Evolutionary conservation across 2,113 vertebrate species (phyloP).

Genomic region (Cheilinus undulatus): DNA sequence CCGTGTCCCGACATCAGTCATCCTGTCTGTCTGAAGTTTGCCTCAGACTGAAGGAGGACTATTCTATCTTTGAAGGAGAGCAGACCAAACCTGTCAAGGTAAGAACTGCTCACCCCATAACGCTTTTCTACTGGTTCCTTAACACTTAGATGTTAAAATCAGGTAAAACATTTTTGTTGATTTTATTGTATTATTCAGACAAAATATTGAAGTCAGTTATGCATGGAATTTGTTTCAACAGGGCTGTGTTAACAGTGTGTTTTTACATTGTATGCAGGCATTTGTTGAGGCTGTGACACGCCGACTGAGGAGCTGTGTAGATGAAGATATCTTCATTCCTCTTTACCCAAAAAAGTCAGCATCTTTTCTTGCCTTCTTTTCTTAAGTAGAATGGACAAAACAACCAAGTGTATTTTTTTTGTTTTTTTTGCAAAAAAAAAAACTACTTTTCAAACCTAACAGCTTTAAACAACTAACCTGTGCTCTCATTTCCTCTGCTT

Average conservation of each 20-base stretch:
- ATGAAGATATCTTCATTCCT: conserved; percentile 95
- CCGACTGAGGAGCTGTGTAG: conserved; percentile 88
- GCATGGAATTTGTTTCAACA: too few species aligned
- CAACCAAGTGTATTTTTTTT: too few species aligned
- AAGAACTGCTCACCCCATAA: neutral
- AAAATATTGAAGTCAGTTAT: too few species aligned
- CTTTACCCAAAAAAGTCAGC: conserved; percentile 86
- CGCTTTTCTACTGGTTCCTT: too few species aligned
- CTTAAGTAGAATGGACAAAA: too few species aligned
- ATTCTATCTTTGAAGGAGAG: conserved; percentile 80
- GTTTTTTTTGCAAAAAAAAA: neutral
- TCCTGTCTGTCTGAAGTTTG: conserved; percentile 85
- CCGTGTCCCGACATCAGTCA: conserved; percentile 88
- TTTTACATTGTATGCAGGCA: conserved; percentile 77
- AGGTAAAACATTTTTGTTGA: too few species aligned
- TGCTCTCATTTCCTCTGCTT: too few species aligned
- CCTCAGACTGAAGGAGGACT: conserved; percentile 84
- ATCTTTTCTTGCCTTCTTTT: neutral
- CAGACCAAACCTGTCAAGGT: conserved; percentile 88
- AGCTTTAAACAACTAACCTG: too few species aligned
- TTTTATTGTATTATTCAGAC: too few species aligned
- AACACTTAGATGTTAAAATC: too few species aligned
- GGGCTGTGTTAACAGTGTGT: neutral
- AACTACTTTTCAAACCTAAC: neutral
- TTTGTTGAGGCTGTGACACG: conserved; percentile 82